A percentile compares a stretch with the other conserved stretches of the same genome.
These are phyloP conservation scores for Rapana venosa DNA, from an alignment of 2,888 invertebrate species.

Conservation along the genomic window DNA sequence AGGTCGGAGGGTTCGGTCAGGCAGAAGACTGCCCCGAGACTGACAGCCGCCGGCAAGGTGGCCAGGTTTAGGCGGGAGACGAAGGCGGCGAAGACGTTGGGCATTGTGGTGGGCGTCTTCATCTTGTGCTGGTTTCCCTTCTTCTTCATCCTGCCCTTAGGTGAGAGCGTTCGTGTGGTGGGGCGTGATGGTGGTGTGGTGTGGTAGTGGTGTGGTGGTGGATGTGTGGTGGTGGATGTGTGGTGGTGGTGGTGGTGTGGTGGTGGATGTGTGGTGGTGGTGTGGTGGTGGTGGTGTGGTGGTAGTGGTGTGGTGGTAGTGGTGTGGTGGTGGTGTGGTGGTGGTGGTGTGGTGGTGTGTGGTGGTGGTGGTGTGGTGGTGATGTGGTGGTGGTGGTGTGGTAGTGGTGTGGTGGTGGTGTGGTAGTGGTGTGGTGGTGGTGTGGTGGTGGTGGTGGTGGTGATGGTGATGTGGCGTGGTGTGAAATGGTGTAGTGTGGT, in stretches of 20 bases:
- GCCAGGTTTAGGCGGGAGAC: slow-evolving; percentile 82
- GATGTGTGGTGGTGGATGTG: not conserved
- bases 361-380: too few species aligned
- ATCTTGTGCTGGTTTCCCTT: slow-evolving; percentile 86
- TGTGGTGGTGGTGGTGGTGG: too few species aligned
- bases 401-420: too few species aligned
- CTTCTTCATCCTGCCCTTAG: slow-evolving; percentile 84
- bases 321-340: slow-evolving; percentile 77
- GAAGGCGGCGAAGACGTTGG: slow-evolving; percentile 84
- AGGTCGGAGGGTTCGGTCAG: slow-evolving; percentile 62
- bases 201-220: not conserved
- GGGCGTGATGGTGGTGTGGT: too few species aligned
- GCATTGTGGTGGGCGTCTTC: slow-evolving; percentile 84
- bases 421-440: too few species aligned
- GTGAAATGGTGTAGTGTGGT: not conserved
- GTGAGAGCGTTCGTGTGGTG: slow-evolving; percentile 77
- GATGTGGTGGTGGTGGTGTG: not conserved
- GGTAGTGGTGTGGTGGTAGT: slow-evolving; percentile 63
- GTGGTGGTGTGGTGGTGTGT: too few species aligned
- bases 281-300: not conserved
- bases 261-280: not conserved
- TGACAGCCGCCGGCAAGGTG: slow-evolving; percentile 74
- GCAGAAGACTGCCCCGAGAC: slow-evolving; percentile 56
- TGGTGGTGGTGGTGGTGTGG: not conserved
- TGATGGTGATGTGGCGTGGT: not conserved